A percentile compares a stretch with the other conserved stretches of the same genome.
phyloP scores from a whole-genome alignment of 2,113 vertebrate genomes.

The Blennius ocellaris region DNA sequence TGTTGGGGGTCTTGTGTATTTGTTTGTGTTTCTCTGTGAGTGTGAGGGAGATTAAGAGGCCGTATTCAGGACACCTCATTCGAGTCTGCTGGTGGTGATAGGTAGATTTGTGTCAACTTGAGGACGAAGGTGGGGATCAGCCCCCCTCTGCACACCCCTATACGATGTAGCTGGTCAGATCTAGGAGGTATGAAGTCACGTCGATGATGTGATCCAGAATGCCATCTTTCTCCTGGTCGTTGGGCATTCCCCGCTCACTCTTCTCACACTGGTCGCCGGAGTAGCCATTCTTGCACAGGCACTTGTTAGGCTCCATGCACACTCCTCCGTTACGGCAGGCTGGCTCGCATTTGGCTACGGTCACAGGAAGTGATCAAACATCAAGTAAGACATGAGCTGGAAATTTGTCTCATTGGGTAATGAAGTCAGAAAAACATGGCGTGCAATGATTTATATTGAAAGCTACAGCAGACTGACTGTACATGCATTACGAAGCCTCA shows the following conservation, averaged over 20 bases:
- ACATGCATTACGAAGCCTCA: neutral
- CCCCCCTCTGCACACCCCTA: slow-evolving; percentile 75
- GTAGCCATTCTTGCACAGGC: slow-evolving; percentile 93
- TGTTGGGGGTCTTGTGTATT: slow-evolving; percentile 18
- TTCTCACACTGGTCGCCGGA: slow-evolving; percentile 83
- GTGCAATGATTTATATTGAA: neutral
- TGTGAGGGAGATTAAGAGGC: slow-evolving; percentile 55
- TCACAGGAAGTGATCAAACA: slow-evolving; percentile 8
- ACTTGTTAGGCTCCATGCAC: slow-evolving; percentile 94
- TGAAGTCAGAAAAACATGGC: neutral
- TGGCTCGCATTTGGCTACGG: slow-evolving; percentile 94
- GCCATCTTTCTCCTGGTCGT: slow-evolving; percentile 93
- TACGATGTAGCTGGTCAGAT: slow-evolving; percentile 98
- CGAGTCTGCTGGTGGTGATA: slow-evolving; percentile 76
- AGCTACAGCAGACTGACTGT: neutral
- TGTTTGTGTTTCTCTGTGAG: slow-evolving; percentile 32
- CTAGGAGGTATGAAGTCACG: slow-evolving; percentile 97
- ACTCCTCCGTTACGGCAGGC: slow-evolving; percentile 94
- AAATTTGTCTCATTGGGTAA: neutral
- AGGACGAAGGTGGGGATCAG: slow-evolving; percentile 53
- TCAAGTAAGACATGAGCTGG: slow-evolving; percentile 2
- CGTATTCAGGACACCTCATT: slow-evolving; percentile 58
- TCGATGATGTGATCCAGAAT: slow-evolving; percentile 98
- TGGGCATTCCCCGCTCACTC: slow-evolving; percentile 91
- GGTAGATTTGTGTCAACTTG: slow-evolving; percentile 76